phyloP scores from a whole-genome alignment of 2,888 invertebrate species.

The Helleia helle region DNA sequence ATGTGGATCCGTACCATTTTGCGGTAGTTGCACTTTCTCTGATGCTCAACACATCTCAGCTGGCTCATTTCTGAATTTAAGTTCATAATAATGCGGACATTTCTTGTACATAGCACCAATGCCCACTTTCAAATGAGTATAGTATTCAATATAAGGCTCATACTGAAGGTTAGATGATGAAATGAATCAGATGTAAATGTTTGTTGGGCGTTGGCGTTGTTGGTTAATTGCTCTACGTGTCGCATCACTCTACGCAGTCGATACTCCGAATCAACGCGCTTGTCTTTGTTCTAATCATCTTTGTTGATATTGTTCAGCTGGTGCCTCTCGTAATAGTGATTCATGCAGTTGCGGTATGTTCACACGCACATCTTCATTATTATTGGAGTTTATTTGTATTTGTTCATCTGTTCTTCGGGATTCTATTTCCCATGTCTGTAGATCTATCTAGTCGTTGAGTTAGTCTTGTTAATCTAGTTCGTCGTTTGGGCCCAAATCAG shows the following conservation, averaged over 20 bases:
- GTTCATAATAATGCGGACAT: slow-evolving; percentile 20
- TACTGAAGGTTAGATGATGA: slow-evolving; percentile 20
- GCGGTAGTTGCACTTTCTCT: slow-evolving; percentile 19
- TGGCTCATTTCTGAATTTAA: slow-evolving; percentile 19
- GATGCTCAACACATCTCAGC: too few relatives aligned
- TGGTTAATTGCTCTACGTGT: slow-evolving; percentile 19
- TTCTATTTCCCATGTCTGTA: slow-evolving; percentile 15
- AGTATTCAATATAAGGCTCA: slow-evolving; percentile 19
- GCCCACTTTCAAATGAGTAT: slow-evolving; percentile 21
- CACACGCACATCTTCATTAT: slow-evolving; percentile 15
- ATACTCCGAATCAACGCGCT: slow-evolving; percentile 18
- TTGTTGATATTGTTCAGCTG: slow-evolving; percentile 19
- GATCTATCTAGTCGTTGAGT: too few relatives aligned
- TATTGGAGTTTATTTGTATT: slow-evolving; percentile 22
- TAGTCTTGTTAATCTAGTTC: too few relatives aligned
- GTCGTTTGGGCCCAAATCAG: slow-evolving; percentile 16
- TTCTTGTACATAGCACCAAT: slow-evolving; percentile 21
- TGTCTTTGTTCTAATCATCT: slow-evolving; percentile 19
- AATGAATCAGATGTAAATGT: slow-evolving; percentile 20
- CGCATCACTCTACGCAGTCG: too few relatives aligned
- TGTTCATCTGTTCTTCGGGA: slow-evolving; percentile 18
- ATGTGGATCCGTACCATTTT: slow-evolving; percentile 20
- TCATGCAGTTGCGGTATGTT: slow-evolving; percentile 17
- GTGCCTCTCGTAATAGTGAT: slow-evolving; percentile 15
- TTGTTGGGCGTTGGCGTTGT: slow-evolving; percentile 20